Conservation (phyloP, 53 echinoderm and acorn worm genomes). For the Glandiceps talaboti region DNA sequence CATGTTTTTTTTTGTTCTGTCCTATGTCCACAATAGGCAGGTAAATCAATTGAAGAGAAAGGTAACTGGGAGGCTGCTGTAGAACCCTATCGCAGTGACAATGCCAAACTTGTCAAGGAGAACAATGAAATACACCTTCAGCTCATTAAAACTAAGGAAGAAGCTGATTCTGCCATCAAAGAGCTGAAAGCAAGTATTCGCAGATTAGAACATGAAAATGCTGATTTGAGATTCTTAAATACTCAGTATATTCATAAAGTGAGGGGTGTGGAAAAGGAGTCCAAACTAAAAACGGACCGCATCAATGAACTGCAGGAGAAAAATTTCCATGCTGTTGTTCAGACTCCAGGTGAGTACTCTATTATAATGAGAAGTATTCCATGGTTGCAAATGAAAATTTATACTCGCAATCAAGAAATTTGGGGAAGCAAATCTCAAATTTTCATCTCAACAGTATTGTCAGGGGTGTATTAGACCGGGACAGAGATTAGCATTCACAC, state of each 20-base stretch:
- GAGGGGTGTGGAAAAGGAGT: conserved; percentile 67
- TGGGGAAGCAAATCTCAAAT: too few species aligned
- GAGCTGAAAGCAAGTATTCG: conserved; percentile 63
- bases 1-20: too few species aligned
- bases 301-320: conserved; percentile 87
- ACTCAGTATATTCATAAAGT: conserved; percentile 98
- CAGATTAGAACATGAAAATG: conserved; percentile 92
- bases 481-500: too few species aligned
- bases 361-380: too few species aligned
- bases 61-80: conserved; percentile 47
- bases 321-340: conserved; percentile 95
- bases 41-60: conserved; percentile 36
- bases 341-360: conserved; percentile 65
- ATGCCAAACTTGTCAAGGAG: conserved; percentile 69
- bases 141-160: conserved; percentile 63
- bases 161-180: conserved; percentile 56
- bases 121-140: conserved; percentile 92
- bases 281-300: conserved; percentile 64
- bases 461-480: too few species aligned
- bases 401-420: too few species aligned
- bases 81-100: conserved; percentile 95
- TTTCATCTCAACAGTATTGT: too few species aligned
- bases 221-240: conserved; percentile 86
- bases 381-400: too few species aligned
- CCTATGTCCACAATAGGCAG: conserved; percentile 48